A percentile compares a stretch with the other conserved stretches of the same genome.
phyloP scores from a whole-genome alignment of 2,113 vertebrate species.

The Oophaga pumilio region DNA sequence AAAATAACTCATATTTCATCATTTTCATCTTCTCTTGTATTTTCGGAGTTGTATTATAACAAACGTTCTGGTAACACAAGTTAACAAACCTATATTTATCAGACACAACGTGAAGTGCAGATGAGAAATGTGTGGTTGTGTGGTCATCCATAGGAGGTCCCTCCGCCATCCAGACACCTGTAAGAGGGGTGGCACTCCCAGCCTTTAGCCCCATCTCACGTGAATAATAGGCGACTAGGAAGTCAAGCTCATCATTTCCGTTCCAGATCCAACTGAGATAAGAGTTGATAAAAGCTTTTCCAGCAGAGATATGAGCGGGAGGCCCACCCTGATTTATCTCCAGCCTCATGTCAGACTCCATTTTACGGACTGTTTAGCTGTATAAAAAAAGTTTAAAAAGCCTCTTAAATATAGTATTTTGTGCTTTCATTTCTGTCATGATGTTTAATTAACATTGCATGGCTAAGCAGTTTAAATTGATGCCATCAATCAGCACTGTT shows the following conservation, averaged over 20 bases:
- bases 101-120: constrained; percentile 31
- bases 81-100: constrained; percentile 28
- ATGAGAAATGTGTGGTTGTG: constrained; percentile 35
- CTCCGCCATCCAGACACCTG: constrained; percentile 14
- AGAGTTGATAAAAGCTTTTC: constrained; percentile 73
- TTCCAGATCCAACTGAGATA: constrained; percentile 71
- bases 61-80: neutral
- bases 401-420: constrained; percentile 24
- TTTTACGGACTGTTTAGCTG: constrained; percentile 60
- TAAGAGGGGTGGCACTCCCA: constrained; percentile 5
- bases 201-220: constrained; percentile 26
- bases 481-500: constrained; percentile 1
- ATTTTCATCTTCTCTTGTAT: neutral
- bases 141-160: constrained; percentile 31
- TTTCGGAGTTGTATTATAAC: neutral
- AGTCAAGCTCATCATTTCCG: constrained; percentile 70
- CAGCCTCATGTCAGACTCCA: constrained; percentile 69
- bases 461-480: constrained; percentile 7
- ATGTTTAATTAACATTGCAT: constrained; percentile 22
- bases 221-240: constrained; percentile 70
- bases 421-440: constrained; percentile 1
- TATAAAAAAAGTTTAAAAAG: constrained; percentile 6
- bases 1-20: neutral
- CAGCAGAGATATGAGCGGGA: constrained; percentile 62
- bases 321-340: constrained; percentile 68